These are phyloP conservation scores for Emydocephalus ijimae DNA, from an alignment of 2,113 vertebrate species.

Conservation along the genomic window DNA sequence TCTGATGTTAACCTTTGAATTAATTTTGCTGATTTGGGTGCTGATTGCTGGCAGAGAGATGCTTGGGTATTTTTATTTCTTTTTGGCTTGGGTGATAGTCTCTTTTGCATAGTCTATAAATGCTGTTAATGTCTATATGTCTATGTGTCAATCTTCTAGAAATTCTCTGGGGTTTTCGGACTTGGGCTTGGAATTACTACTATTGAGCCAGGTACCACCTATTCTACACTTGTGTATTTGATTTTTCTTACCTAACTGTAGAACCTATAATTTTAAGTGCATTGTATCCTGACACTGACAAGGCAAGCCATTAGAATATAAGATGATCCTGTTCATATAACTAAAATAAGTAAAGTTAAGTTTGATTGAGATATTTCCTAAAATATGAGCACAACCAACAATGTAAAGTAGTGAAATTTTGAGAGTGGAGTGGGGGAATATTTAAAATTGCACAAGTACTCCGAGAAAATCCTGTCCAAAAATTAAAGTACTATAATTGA, in stretches of 20 bases:
- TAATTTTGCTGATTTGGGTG: too few relatives aligned
- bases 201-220: background rate
- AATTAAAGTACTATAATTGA: background rate
- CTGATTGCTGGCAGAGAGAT: too few relatives aligned
- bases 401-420: background rate
- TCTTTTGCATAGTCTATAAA: background rate
- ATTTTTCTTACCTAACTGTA: background rate
- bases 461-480: background rate
- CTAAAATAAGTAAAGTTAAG: background rate
- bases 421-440: background rate
- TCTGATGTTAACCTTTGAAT: too few relatives aligned
- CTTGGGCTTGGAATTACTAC: background rate
- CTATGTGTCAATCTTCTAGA: background rate
- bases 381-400: background rate
- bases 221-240: background rate
- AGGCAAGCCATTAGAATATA: too few relatives aligned
- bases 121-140: background rate
- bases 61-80: background rate
- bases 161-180: background rate
- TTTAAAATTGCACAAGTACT: background rate
- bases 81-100: background rate
- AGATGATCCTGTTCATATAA: background rate
- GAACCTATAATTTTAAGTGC: background rate
- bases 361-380: background rate
- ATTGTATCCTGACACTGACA: too few relatives aligned